Base-by-base conservation (phyloP, 2,888 invertebrate species). In the Parelbella ahira region DNA sequence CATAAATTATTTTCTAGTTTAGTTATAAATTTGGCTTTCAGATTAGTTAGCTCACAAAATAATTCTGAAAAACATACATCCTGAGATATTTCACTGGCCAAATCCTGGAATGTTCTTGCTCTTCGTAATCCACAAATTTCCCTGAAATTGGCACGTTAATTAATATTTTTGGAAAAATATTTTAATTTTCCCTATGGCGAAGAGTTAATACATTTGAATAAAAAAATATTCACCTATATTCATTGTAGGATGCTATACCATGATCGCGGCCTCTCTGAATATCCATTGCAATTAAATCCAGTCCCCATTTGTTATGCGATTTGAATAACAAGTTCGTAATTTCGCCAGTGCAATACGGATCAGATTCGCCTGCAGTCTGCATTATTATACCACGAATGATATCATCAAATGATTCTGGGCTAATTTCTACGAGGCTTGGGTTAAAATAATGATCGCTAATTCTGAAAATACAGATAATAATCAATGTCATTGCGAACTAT, bases 101-200 rank as follows among this genome's bases (percentile, higher is more conserved):
- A 91, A 52, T 93, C 95, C 54, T 91, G 88, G 81, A 95, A 96
- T 0, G 71, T 76, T 11, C 73, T 75, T 0, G 94, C 96, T 57
- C 89, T 90, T 2, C 82, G 84, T 8, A 95, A 67, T 2, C 94
- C 94, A 61, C 95, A 95, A 56, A 92, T 91, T 53, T 93, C 91
- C 55, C 98, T n/a, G n/a, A n/a, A n/a, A n/a, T n/a, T n/a, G n/a
- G n/a, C n/a, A n/a, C n/a, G n/a, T n/a, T n/a, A n/a, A n/a, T n/a
- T n/a, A n/a, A n/a, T n/a, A n/a, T n/a, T n/a, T n/a, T n/a, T 90
- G 78, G 89, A 93, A 37, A 13, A 15, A 15, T 4, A 4, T 15
- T 15, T 15, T 15, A n/a, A n/a, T 15, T 15, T 15, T 15, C 15
- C 15, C 15, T 15, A 15, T 2, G 2, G 3, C 2, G 4, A 15